These are phyloP conservation scores for Hemicentrotus pulcherrimus DNA, from an alignment of 35 echinoderm and acorn worm genomes.

Conservation along the genomic window DNA sequence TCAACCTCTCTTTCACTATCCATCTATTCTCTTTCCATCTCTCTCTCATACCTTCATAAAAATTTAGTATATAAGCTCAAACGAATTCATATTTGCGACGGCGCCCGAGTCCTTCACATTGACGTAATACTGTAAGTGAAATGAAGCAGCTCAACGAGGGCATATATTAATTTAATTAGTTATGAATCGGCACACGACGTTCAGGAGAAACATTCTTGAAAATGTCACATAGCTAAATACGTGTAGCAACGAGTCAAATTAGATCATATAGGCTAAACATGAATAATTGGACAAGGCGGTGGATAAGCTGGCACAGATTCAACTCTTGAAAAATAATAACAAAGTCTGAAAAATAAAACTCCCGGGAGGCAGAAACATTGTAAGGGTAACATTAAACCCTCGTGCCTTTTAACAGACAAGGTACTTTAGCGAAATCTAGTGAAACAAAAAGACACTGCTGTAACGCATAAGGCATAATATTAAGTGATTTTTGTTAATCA, in stretches of 20 bases:
- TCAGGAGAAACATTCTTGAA: not conserved
- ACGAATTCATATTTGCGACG: not conserved
- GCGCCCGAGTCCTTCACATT: not conserved
- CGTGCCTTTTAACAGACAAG: too few relatives aligned
- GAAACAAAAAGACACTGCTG: too few relatives aligned
- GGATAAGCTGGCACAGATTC: not conserved
- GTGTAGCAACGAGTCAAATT: not conserved
- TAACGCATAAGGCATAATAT: too few relatives aligned
- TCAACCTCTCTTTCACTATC: not conserved
- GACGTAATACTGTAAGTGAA: constrained; percentile 12
- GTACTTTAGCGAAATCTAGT: too few relatives aligned
- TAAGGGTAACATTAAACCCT: too few relatives aligned
- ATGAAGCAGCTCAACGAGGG: not conserved
- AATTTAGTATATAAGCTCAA: not conserved
- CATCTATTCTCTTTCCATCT: not conserved
- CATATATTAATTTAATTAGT: not conserved
- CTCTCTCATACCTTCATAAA: not conserved
- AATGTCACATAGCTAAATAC: not conserved
- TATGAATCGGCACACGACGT: not conserved
- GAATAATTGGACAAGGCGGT: not conserved
- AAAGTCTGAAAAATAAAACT: too few relatives aligned
- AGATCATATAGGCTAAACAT: not conserved
- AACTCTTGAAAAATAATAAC: not conserved
- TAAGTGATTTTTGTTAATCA: too few relatives aligned
- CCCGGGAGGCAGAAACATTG: too few relatives aligned